Percentiles rank a stretch among this genome's conserved stretches.
Evolutionary conservation across 2,113 vertebrate species (phyloP).

Genomic region (Tragelaphus buxtoni): DNA sequence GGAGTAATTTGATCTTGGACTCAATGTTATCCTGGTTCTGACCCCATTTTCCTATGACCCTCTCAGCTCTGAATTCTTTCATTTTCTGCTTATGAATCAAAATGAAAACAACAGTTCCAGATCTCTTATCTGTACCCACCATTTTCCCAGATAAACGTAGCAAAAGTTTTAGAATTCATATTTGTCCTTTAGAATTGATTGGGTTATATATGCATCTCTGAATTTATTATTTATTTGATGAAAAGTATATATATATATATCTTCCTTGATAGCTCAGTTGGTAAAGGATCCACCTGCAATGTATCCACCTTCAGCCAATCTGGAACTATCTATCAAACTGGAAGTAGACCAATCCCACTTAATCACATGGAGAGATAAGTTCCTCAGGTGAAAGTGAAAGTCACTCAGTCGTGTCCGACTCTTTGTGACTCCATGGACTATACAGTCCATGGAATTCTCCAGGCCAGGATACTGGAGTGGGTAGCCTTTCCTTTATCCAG

Average conservation of each 20-base stretch:
- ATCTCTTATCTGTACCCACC: background rate
- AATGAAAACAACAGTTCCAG: background rate
- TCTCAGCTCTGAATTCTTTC: background rate
- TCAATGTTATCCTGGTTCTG: background rate
- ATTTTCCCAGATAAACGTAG: background rate
- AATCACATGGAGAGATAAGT: background rate
- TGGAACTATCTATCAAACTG: background rate
- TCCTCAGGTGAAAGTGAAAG: background rate
- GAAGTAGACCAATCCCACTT: background rate
- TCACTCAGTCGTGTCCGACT: accelerated
- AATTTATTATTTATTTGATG: background rate
- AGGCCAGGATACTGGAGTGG: background rate
- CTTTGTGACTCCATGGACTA: background rate
- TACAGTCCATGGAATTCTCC: background rate
- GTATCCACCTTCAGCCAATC: background rate
- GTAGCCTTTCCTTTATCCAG: background rate
- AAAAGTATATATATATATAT: background rate
- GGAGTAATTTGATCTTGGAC: background rate
- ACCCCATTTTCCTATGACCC: background rate
- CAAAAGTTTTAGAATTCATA: background rate
- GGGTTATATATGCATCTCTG: background rate
- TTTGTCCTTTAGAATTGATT: background rate
- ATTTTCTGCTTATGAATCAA: background rate
- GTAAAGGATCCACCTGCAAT: background rate
- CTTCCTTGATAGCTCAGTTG: background rate